Evolutionary conservation across 2,888 invertebrate species (phyloP), one percentile per base, ranked within the genome.

Genomic region (Parnassius glacialis): DNA sequence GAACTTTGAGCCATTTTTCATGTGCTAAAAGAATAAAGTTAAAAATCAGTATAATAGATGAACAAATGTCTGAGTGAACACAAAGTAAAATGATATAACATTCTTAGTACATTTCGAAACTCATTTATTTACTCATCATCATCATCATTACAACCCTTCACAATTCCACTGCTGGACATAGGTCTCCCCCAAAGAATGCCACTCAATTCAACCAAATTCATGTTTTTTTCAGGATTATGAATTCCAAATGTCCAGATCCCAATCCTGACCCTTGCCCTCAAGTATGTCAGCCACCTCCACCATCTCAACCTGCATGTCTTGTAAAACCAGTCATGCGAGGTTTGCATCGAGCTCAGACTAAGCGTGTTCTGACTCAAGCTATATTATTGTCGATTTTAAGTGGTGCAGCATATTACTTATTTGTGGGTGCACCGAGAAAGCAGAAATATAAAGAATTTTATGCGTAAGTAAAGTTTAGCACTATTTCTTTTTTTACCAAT

Each of bases 391-490:
- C 91, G 0, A 58, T 79, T 0, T 41, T 80, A 0, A 77, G 81
- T 2, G 93, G 93, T 0, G 52, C 85, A 0, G 79, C 81, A 1
- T 80, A 84, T 64, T 94, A 95, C 70, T 2, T 90, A 0, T 44
- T 92, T 0, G 70, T 94, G 25, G 91, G 86, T 57, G 84, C 93
- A 52, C 92, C 92, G 0, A 92, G 93, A 59, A 94, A 92, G 70
- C 77, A 83, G 10, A 86, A 81, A 57, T 96, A 96, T 71, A 94
- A 93, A 48, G 94, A 95, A 45, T 97, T 94, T 81, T 96, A 96
- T 92, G 94, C 93, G 97, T 97, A 92, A 92, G 89, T 84, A 60
- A 45, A 10, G 3, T 51, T 25, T 51, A n/a, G 34, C 5, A n/a
- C 12, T 41, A n/a, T 3, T 2, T 12, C 10, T 45, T 45, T 45